These are phyloP conservation scores for Sitta carolinensis DNA, from an alignment of 2,797 vertebrate species.

Conservation along the genomic window DNA sequence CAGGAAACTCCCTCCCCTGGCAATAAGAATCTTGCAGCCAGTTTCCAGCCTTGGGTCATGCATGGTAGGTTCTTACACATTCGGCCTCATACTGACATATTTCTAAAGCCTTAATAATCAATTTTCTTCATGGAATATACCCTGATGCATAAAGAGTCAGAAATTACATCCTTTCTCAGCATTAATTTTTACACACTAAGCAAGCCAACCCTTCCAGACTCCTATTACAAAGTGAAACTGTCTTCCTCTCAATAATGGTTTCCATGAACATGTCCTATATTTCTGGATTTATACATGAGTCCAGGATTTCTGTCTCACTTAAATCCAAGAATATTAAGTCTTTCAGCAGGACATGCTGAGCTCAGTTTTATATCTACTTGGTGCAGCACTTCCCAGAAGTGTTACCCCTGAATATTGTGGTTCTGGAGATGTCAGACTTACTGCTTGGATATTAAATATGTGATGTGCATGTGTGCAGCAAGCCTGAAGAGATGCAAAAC, in stretches of 20 bases:
- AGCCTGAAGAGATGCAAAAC: not conserved
- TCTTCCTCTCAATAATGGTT: not conserved
- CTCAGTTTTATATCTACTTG: not conserved
- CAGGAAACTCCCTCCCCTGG: not conserved
- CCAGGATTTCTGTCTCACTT: not conserved
- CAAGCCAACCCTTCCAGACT: not conserved
- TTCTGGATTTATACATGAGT: not conserved
- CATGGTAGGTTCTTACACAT: not conserved
- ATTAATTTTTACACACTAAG: not conserved
- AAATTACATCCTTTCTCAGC: not conserved
- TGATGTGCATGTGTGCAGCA: not conserved
- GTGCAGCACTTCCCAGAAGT: not conserved
- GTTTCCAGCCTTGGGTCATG: not conserved
- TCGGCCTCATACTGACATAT: not conserved
- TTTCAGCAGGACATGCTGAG: not conserved
- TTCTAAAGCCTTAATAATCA: not conserved
- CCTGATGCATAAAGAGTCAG: not conserved
- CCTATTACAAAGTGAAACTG: not conserved
- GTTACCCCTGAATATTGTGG: not conserved
- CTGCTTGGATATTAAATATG: not conserved
- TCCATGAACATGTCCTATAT: not conserved
- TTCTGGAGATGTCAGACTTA: not conserved
- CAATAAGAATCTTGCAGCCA: not conserved
- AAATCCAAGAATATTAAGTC: not conserved
- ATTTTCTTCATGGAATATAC: not conserved